phyloP scores from a whole-genome alignment of 2,888 invertebrate genomes.

The Athalia rosae region DNA sequence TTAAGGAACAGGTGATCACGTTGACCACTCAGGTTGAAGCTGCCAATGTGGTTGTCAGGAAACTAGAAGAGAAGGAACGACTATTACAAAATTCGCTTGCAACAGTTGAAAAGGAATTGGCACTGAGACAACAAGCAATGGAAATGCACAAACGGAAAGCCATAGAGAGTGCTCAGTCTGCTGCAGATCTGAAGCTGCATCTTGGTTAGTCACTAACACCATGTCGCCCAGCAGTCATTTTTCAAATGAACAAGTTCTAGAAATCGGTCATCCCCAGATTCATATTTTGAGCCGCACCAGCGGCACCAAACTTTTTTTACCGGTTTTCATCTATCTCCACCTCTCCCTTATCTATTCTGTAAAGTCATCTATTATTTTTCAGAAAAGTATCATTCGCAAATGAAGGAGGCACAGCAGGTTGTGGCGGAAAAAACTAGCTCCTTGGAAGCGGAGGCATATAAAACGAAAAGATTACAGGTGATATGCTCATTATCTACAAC shows the following conservation, averaged over 20 bases:
- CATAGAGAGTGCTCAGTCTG: slow-evolving; percentile 97
- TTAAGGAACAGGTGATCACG: slow-evolving; percentile 88
- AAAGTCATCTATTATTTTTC: slow-evolving; percentile 54
- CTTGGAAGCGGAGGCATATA: slow-evolving; percentile 96
- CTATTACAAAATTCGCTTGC: slow-evolving; percentile 93
- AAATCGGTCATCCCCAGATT: no score
- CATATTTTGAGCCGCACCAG: not conserved
- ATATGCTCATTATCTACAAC: not conserved
- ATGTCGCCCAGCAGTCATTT: not conserved
- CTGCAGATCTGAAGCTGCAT: slow-evolving; percentile 97
- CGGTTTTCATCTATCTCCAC: not conserved
- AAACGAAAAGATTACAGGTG: slow-evolving; percentile 94
- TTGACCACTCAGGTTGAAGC: slow-evolving; percentile 94
- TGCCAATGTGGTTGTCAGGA: slow-evolving; percentile 94
- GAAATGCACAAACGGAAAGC: slow-evolving; percentile 99
- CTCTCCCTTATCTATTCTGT: not conserved
- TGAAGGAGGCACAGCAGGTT: slow-evolving; percentile 97
- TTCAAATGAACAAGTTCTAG: not conserved
- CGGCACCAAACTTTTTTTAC: not conserved
- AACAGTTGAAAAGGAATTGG: slow-evolving; percentile 95
- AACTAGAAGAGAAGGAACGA: slow-evolving; percentile 96
- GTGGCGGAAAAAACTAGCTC: slow-evolving; percentile 98
- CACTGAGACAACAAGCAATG: slow-evolving; percentile 95
- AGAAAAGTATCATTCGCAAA: slow-evolving; percentile 98
- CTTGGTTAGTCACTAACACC: slow-evolving; percentile 77